phyloP scores from a whole-genome alignment of 2,797 vertebrate genomes.

The Babyrousa celebensis region DNA sequence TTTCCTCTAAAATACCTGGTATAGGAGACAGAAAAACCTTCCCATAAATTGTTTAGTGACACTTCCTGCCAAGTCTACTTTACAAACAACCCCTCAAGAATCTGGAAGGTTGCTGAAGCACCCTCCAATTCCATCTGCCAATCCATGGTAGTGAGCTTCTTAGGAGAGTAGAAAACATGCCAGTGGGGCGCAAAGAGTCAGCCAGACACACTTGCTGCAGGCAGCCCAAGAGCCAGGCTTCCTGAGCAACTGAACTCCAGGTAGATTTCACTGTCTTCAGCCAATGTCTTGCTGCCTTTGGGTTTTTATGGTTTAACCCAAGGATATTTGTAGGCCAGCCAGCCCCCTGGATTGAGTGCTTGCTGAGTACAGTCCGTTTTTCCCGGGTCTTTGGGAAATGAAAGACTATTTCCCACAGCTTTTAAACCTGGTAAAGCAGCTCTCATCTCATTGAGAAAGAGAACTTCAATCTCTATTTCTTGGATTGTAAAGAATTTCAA shows the following conservation, averaged over 20 bases:
- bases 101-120: neutral
- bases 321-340: conserved; percentile 13
- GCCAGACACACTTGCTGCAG: neutral
- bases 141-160: neutral
- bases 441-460: neutral
- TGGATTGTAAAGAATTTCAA: neutral
- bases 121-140: conserved; percentile 5
- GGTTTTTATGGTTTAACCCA: conserved; percentile 3
- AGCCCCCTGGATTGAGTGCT: neutral
- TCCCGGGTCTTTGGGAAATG: conserved; percentile 18
- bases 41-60: neutral
- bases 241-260: conserved; percentile 1
- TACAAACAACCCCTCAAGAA: neutral
- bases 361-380: neutral
- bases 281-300: conserved; percentile 15
- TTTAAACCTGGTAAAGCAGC: neutral
- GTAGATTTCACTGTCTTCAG: conserved; percentile 42
- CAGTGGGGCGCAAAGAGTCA: neutral
- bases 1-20: conserved; percentile 65
- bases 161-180: neutral
- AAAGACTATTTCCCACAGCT: conserved; percentile 26
- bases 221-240: neutral
- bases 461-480: conserved; percentile 41
- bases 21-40: neutral
- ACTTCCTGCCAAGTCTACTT: conserved; percentile 8